phyloP scores from a whole-genome alignment of 2,113 vertebrate genomes.

The Hippocampus comes region DNA sequence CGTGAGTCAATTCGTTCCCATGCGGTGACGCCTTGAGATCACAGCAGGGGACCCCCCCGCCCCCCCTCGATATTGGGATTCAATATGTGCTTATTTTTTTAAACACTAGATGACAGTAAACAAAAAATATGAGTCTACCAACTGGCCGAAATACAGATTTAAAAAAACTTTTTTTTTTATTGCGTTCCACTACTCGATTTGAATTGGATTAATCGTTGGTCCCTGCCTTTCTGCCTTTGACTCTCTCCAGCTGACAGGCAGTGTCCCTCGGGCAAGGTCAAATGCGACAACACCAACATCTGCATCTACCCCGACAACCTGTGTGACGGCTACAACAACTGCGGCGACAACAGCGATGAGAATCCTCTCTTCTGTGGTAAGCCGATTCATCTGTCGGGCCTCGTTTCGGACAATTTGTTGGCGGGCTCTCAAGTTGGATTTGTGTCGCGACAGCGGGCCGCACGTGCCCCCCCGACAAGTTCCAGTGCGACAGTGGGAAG shows the following conservation, averaged over 20 bases:
- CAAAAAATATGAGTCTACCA: no score
- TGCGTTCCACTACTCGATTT: no score
- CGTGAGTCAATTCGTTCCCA: constrained; percentile 72
- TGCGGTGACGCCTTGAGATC: neutral
- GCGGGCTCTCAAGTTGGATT: neutral
- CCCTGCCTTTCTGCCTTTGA: no score
- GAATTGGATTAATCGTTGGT: no score
- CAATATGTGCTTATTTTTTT: no score
- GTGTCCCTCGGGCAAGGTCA: constrained; percentile 77
- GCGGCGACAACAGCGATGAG: constrained; percentile 73
- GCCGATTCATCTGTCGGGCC: neutral
- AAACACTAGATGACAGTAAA: no score
- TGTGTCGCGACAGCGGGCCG: constrained; percentile 39
- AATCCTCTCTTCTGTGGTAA: constrained; percentile 69
- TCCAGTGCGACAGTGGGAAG: constrained; percentile 59
- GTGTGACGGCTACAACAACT: constrained; percentile 79
- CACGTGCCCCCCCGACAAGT: constrained; percentile 57
- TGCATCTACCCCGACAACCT: constrained; percentile 79
- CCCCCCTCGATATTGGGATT: no score
- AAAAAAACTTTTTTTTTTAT: no score
- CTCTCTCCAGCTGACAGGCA: constrained; percentile 77
- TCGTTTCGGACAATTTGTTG: neutral
- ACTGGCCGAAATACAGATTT: no score
- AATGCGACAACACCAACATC: constrained; percentile 85
- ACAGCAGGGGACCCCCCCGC: no score